phyloP scores from a whole-genome alignment of 1,140 invertebrate genomes.

The Pseudomyrmex dendroicus region DNA sequence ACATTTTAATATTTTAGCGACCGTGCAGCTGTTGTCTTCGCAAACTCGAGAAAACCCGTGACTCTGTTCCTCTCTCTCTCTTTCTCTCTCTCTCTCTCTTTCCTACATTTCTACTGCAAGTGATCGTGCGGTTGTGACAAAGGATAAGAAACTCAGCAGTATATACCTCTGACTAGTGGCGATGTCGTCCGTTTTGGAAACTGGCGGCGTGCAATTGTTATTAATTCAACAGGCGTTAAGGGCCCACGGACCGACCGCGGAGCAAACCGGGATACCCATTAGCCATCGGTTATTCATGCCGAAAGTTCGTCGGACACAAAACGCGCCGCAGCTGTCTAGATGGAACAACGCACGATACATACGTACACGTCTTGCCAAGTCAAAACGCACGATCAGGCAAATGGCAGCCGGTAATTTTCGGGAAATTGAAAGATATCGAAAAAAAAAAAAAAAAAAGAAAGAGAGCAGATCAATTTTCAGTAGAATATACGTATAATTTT shows the following conservation, averaged over 20 bases:
- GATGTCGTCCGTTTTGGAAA: slow-evolving; percentile 58
- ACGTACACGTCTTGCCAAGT: slow-evolving; percentile 12
- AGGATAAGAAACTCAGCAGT: background rate
- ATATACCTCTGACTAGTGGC: slow-evolving; percentile 9
- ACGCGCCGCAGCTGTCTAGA: slow-evolving; percentile 10
- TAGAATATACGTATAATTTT: background rate
- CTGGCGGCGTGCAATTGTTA: slow-evolving; percentile 61
- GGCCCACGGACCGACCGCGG: slow-evolving; percentile 54
- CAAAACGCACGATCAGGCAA: background rate
- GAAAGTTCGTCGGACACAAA: slow-evolving; percentile 58
- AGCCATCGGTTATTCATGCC: slow-evolving; percentile 72
- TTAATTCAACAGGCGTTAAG: slow-evolving; percentile 73
- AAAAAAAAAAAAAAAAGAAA: too few species aligned
- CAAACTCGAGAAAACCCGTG: slow-evolving; percentile 68
- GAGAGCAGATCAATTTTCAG: background rate
- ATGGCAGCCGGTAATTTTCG: background rate
- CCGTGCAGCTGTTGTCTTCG: slow-evolving; percentile 76
- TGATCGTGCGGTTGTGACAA: background rate
- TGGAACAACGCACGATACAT: too few species aligned
- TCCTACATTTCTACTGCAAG: slow-evolving; percentile 20
- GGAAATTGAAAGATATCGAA: slow-evolving; percentile 24
- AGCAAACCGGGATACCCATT: slow-evolving; percentile 63
- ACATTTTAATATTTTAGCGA: slow-evolving; percentile 73
- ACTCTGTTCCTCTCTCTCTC: slow-evolving; percentile 21
- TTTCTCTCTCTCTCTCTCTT: slow-evolving; percentile 16